These are phyloP conservation scores for Pachyrhynchus sulphureomaculatus DNA, from an alignment of 1,140 invertebrate genomes.

Conservation along the genomic window DNA sequence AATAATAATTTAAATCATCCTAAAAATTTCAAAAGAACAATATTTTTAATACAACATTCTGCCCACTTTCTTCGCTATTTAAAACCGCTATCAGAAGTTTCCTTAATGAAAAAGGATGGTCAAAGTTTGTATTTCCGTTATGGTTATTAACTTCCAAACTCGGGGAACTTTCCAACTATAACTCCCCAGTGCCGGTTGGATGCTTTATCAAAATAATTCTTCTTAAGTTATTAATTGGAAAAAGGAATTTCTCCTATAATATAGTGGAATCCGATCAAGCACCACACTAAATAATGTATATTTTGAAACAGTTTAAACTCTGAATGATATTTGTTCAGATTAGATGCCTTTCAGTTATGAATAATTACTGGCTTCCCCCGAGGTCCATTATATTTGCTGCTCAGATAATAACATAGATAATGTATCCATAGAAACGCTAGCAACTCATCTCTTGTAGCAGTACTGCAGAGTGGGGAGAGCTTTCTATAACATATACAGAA, in stretches of 20 bases:
- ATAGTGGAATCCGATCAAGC: neutral
- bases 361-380: no score
- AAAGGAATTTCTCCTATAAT: neutral
- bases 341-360: no score
- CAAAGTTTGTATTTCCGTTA: constrained; percentile 45
- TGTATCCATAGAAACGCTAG: no score
- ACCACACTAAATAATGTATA: neutral
- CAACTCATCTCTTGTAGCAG: no score
- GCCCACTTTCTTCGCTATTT: constrained; percentile 1
- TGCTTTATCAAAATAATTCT: constrained; percentile 46
- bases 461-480: no score
- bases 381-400: no score
- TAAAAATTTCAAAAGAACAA: no score
- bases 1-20: no score
- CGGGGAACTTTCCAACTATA: constrained; percentile 38
- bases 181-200: constrained; percentile 34
- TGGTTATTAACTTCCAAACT: constrained; percentile 44
- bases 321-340: no score
- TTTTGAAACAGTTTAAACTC: neutral
- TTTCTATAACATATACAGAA: no score
- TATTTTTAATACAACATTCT: no score
- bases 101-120: constrained; percentile 47
- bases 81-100: constrained; percentile 38
- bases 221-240: constrained; percentile 44
- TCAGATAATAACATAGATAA: no score